These are phyloP conservation scores for Furcifer pardalis DNA, from an alignment of 2,797 vertebrate genomes.

Conservation along the genomic window DNA sequence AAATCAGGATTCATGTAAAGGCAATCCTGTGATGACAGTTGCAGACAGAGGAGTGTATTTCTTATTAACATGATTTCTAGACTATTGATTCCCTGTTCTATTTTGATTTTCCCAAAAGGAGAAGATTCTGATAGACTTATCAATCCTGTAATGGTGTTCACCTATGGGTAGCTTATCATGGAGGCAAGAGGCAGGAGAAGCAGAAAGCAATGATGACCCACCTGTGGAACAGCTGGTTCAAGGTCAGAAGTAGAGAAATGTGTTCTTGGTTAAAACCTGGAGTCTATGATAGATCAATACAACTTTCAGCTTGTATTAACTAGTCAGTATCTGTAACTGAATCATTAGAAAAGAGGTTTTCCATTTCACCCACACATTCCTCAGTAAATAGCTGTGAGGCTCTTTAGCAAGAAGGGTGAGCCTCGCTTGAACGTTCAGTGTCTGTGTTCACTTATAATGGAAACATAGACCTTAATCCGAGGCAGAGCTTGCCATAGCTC, in stretches of 20 bases:
- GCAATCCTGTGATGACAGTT: not conserved
- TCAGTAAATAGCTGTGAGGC: not conserved
- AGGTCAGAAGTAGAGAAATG: not conserved
- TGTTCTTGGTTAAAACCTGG: not conserved
- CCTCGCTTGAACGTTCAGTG: not conserved
- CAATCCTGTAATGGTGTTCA: not conserved
- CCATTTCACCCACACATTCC: not conserved
- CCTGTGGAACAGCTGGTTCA: constrained; percentile 6
- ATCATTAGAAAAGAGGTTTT: not conserved
- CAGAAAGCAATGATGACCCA: not conserved
- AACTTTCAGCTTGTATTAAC: not conserved
- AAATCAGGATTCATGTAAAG: not conserved
- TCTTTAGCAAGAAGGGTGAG: not conserved
- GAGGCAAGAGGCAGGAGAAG: not conserved
- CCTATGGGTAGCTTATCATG: not conserved
- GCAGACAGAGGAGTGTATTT: not conserved
- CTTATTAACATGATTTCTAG: not conserved
- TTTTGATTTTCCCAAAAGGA: not conserved
- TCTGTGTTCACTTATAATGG: not conserved
- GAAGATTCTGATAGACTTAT: constrained; percentile 1
- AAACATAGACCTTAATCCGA: not conserved
- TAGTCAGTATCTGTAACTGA: not conserved
- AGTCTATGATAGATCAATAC: not conserved
- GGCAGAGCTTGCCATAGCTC: not conserved
- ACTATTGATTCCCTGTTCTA: not conserved